phyloP scores from a whole-genome alignment of 2,113 vertebrate species.

The Drymodes brunneopygia region DNA sequence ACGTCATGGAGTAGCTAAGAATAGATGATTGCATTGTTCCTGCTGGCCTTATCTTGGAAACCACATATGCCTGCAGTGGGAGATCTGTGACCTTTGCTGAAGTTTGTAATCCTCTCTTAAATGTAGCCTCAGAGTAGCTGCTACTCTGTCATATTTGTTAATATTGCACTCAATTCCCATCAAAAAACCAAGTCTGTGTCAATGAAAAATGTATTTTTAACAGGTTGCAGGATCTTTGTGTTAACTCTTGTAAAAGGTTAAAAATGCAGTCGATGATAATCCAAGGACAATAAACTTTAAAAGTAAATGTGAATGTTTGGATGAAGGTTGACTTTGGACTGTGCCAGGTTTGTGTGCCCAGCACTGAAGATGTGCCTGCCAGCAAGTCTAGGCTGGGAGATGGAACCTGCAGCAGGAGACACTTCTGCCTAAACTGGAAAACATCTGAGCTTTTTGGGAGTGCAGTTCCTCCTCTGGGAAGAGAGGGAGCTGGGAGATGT shows the following conservation, averaged over 20 bases:
- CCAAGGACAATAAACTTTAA: not conserved
- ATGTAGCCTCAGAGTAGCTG: not conserved
- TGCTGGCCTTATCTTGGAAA: not conserved
- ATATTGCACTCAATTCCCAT: not conserved
- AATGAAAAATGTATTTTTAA: not conserved
- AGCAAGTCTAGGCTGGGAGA: not conserved
- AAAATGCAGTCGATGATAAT: not conserved
- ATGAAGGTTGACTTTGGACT: not conserved
- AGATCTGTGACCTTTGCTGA: not conserved
- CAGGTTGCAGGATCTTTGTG: not conserved
- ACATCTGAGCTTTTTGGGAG: not conserved
- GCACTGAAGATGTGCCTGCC: rapidly evolving
- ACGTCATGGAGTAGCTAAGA: not conserved
- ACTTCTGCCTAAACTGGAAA: not conserved
- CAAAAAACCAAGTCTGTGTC: not conserved
- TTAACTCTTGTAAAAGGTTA: not conserved
- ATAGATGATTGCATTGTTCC: not conserved
- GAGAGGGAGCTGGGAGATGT: rapidly evolving
- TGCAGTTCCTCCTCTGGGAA: not conserved
- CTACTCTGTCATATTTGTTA: not conserved
- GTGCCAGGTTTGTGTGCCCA: not conserved
- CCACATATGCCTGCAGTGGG: not conserved
- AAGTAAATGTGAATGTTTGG: not conserved
- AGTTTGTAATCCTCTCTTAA: not conserved
- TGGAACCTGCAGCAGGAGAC: not conserved